Evolutionary conservation across 2,797 vertebrate genomes (phyloP).

Genomic region (Phoebastria nigripes): DNA sequence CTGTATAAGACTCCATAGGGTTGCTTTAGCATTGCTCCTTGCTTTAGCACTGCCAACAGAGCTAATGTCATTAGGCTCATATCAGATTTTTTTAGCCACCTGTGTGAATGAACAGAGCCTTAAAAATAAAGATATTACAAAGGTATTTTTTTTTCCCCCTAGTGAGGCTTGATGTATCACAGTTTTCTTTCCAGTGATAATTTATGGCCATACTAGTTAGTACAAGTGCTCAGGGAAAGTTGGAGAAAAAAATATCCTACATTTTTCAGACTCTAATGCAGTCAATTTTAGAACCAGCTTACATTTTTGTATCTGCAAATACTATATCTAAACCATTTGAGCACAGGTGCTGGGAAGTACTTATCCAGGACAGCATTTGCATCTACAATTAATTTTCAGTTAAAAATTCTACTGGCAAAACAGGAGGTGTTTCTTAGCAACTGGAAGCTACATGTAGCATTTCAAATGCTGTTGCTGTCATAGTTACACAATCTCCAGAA

Average conservation of each 20-base stretch:
- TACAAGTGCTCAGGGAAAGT: not conserved
- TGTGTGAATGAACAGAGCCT: not conserved
- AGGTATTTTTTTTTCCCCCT: not conserved
- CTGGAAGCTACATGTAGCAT: not conserved
- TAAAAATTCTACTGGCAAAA: not conserved
- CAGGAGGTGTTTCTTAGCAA: slow-evolving; percentile 27
- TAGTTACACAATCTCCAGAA: not conserved
- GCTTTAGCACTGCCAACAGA: not conserved
- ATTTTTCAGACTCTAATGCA: not conserved
- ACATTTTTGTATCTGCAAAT: not conserved
- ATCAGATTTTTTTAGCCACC: not conserved
- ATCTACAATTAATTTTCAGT: not conserved
- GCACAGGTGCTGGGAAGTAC: not conserved
- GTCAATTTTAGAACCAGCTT: not conserved
- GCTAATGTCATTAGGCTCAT: not conserved
- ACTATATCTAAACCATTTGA: not conserved
- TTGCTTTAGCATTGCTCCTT: not conserved
- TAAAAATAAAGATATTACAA: not conserved
- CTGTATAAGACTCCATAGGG: not conserved
- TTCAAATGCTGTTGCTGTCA: not conserved
- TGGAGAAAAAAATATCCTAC: not conserved
- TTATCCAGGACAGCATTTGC: not conserved
- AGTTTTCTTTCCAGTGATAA: not conserved
- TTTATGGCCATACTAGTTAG: not conserved
- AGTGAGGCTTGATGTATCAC: not conserved